Base-by-base conservation (phyloP, 1,140 invertebrate species). In the Metaphire vulgaris region DNA sequence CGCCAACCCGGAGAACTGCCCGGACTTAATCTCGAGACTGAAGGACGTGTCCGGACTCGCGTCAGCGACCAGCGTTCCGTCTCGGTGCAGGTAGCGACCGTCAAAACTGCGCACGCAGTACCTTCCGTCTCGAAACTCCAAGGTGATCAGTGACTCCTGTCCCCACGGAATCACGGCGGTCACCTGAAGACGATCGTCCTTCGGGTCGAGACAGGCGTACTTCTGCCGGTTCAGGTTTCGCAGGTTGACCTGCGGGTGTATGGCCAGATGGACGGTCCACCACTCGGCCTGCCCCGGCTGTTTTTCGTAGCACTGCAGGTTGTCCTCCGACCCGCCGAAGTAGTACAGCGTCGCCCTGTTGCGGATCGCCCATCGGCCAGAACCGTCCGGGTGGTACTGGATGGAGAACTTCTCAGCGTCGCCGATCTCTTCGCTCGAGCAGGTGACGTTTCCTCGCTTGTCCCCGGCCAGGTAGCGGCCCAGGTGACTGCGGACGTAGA, bases 111-210 rank as follows among this genome's bases (percentile, higher is more conserved):
- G 94, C 80, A 99, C 89, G 21, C 95, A 94, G 87, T 98, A 98
- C 83, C 95, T 93, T 41, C 93, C 92, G 77, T 94, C 92, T 2
- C 93, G 89, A 88, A 97, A 87, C 88, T 98, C 96, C 69, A 99
- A 88, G 1, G 96, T 97, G 87, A 99, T 96, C 0, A 98, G 90
- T 1, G 95, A 95, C 85, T 98, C 94, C 83, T 96, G 92, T 67
- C 96, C 96, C 97, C 97, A 99, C 1, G 96, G 95, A 81, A 97
- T 94, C 83, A 96, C 94, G 64, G 95, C 94, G 84, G 97, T 94
- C 71, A 97, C 94, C 87, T 97, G 93, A 82, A 99, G 95, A 76
- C 84, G 81, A 86, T 96, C 95, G 81, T 96, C 90, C 56, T 91
- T 91, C 77, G 94, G 92, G 31, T 92, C 93, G 34, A 98, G 87